phyloP scores from a whole-genome alignment of 2,888 invertebrate species.

The Drosophila silvestris region DNA sequence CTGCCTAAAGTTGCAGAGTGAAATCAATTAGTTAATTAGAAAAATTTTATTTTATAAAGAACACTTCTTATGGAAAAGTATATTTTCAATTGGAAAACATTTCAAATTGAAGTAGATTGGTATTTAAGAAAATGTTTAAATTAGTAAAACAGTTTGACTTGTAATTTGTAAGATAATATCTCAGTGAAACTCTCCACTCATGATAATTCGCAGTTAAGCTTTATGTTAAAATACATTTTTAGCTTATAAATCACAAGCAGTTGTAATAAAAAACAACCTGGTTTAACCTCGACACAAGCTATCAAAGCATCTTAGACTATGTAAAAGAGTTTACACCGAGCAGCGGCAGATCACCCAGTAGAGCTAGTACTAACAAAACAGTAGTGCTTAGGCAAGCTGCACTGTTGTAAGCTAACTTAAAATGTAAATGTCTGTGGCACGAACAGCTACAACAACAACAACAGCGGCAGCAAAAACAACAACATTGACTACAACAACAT shows the following conservation, averaged over 20 bases:
- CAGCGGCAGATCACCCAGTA: background rate
- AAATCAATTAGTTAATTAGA: background rate
- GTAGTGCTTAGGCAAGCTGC: slow-evolving; percentile 19
- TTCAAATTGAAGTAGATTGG: background rate
- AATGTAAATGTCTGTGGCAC: slow-evolving; percentile 66
- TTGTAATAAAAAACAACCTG: background rate
- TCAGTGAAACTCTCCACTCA: background rate
- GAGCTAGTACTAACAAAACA: background rate
- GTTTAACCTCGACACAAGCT: background rate
- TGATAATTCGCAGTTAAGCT: background rate
- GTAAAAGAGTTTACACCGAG: background rate
- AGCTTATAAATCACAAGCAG: background rate
- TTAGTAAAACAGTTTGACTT: background rate
- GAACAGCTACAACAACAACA: slow-evolving; percentile 32
- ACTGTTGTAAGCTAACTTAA: slow-evolving; percentile 53
- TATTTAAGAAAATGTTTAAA: background rate
- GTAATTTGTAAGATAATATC: background rate
- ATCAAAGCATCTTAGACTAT: too few species aligned
- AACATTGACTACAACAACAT: slow-evolving; percentile 33
- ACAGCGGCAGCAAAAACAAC: slow-evolving; percentile 37
- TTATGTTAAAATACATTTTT: background rate
- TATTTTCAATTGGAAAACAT: background rate
- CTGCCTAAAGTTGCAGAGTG: background rate
- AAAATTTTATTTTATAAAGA: rapidly evolving
- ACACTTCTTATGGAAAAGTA: background rate